Conservation (phyloP, 2,888 invertebrate species). For the Gandaritis pyraliata region DNA sequence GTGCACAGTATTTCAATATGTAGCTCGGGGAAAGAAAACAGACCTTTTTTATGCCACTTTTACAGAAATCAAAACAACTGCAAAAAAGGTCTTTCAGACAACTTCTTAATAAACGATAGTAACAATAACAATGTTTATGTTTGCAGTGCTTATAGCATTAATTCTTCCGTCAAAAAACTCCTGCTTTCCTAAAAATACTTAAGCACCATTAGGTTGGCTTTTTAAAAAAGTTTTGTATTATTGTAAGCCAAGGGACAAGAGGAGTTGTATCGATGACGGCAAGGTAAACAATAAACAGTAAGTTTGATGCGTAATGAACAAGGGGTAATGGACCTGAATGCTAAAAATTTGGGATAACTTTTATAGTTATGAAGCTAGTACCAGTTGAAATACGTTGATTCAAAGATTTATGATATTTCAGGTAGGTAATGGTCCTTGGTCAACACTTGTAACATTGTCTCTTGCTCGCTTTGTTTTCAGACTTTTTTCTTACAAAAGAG, state of each 20-base stretch:
- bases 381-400: conserved; percentile 1
- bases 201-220: no score
- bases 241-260: conserved; percentile 2
- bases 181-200: no score
- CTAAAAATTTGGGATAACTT: not conserved
- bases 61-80: no score
- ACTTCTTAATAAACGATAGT: no score
- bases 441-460: no score
- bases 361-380: conserved; percentile 11
- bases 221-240: not conserved
- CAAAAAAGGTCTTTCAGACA: no score
- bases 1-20: conserved; percentile 1
- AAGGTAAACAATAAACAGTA: conserved; percentile 7
- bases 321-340: conserved; percentile 3
- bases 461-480: no score
- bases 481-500: not conserved
- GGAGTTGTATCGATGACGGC: conserved; percentile 1
- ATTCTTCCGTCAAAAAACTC: no score
- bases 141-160: no score
- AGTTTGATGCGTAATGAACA: conserved; percentile 13
- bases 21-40: not conserved
- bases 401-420: not conserved
- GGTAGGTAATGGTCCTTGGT: no score
- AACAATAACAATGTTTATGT: no score
- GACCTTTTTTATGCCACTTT: no score